phyloP scores from a whole-genome alignment of 1,140 invertebrate species.

The Alviniconcha marisindica region DNA sequence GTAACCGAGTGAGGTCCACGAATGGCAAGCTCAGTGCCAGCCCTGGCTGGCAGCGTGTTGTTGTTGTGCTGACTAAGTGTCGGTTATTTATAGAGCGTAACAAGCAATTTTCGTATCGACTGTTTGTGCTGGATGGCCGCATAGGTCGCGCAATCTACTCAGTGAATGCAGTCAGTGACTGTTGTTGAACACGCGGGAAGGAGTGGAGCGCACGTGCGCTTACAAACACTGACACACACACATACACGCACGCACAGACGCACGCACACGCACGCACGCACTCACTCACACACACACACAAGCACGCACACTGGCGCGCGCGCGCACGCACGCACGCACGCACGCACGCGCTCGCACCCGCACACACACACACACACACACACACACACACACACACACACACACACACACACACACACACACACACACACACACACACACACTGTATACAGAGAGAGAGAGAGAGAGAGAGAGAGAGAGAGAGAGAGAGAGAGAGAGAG shows the following conservation, averaged over 20 bases:
- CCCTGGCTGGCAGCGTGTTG: too few relatives aligned
- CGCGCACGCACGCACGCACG: not conserved
- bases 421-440: not conserved
- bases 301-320: not conserved
- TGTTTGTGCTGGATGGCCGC: too few relatives aligned
- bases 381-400: not conserved
- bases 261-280: not conserved
- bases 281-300: not conserved
- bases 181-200: too few relatives aligned
- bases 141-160: too few relatives aligned
- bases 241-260: not conserved
- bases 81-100: too few relatives aligned
- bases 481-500: not conserved
- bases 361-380: conserved; percentile 26
- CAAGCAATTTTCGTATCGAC: too few relatives aligned
- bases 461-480: not conserved
- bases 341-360: conserved; percentile 14
- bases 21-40: too few relatives aligned
- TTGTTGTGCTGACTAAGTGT: too few relatives aligned
- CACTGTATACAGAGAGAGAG: not conserved
- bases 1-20: too few relatives aligned
- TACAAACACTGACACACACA: not conserved
- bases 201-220: not conserved
- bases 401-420: not conserved
- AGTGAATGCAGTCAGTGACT: too few relatives aligned